Evolutionary conservation across 2,113 vertebrate species (phyloP), one percentile per base, ranked within the genome.

Genomic region (Sciurus niger): DNA sequence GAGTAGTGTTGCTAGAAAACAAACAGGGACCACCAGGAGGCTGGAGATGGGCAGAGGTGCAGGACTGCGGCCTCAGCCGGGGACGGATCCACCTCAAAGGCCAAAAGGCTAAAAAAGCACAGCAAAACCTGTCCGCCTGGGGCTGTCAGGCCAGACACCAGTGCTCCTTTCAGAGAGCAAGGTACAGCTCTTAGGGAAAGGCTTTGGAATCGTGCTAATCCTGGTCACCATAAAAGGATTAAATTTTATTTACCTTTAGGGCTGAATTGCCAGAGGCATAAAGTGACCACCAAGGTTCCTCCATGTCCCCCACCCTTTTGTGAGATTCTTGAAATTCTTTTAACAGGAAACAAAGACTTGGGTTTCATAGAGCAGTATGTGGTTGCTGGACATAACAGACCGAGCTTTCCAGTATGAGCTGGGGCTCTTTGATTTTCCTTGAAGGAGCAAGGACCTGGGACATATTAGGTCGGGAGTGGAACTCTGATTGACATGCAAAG

Each of bases 261-360:
- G 46, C 13, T 53, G 58, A 84, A 55, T 51, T 90, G 79, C 92
- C 34, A 90, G 34, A 95, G 55, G 40, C n/a, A 82, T 55, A 63
- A 90, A 53, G 60, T 48, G 65, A 97, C 46, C 30, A 73, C 24
- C 48, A 89, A 68, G 34, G 1, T 4, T 58, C 28, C 3, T 53
- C 46, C 46, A 76, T 24, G 40, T 10, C 37, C 30, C 25, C 16
- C 8, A 82, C 5, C 3, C 16, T 92, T 79, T 78, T 28, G 63
- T 60, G 76, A 87, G 76, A 68, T 76, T 95, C 76, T 84, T 86
- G 20, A 74, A 91, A 89, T 93, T 84, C 65, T 79, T 96, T 95
- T 40, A 95, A 67, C 4, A 60, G 58, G 73, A 95, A 94, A 79
- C 53, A 90, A 94, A 89, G 51, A 40, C 51, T 88, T 92, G 85